Evolutionary conservation across 2,888 invertebrate species (phyloP).

Genomic region (Eilema griseolum): DNA sequence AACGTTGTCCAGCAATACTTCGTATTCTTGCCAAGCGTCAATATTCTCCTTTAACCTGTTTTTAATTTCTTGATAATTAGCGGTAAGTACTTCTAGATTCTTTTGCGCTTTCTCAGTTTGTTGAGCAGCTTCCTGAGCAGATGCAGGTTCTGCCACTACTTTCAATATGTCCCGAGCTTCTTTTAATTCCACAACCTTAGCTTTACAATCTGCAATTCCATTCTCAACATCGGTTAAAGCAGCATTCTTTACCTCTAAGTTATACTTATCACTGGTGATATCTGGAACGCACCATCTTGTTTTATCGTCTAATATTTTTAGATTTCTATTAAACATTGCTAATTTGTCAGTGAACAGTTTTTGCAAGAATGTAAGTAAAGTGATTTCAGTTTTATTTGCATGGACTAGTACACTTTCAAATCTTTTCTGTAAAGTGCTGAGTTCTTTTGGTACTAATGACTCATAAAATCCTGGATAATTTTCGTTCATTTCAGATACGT

Average conservation of each 20-base stretch:
- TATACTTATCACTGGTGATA: slow-evolving; percentile 95
- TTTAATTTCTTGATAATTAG: slow-evolving; percentile 90
- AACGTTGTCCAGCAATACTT: slow-evolving; percentile 91
- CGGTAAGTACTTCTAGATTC: slow-evolving; percentile 90
- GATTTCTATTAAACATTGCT: slow-evolving; percentile 92
- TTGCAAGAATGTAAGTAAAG: slow-evolving; percentile 93
- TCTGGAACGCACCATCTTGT: slow-evolving; percentile 97
- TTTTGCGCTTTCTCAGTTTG: slow-evolving; percentile 90
- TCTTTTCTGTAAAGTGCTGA: slow-evolving; percentile 93
- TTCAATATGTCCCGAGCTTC: slow-evolving; percentile 91
- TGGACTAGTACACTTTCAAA: slow-evolving; percentile 92
- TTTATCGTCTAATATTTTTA: slow-evolving; percentile 94
- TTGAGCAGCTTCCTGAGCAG: slow-evolving; percentile 88
- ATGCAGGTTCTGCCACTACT: slow-evolving; percentile 91
- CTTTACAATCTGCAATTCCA: slow-evolving; percentile 90
- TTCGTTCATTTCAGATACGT: slow-evolving; percentile 90
- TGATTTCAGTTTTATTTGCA: slow-evolving; percentile 93
- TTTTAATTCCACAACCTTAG: slow-evolving; percentile 89
- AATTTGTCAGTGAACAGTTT: slow-evolving; percentile 95
- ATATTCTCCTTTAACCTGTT: slow-evolving; percentile 90
- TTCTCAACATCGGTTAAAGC: slow-evolving; percentile 92
- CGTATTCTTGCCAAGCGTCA: slow-evolving; percentile 93
- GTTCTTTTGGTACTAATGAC: slow-evolving; percentile 93
- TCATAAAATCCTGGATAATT: slow-evolving; percentile 93
- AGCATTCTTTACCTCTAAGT: slow-evolving; percentile 95